phyloP scores from a whole-genome alignment of 2,113 vertebrate species.

The Falcunculus frontatus region DNA sequence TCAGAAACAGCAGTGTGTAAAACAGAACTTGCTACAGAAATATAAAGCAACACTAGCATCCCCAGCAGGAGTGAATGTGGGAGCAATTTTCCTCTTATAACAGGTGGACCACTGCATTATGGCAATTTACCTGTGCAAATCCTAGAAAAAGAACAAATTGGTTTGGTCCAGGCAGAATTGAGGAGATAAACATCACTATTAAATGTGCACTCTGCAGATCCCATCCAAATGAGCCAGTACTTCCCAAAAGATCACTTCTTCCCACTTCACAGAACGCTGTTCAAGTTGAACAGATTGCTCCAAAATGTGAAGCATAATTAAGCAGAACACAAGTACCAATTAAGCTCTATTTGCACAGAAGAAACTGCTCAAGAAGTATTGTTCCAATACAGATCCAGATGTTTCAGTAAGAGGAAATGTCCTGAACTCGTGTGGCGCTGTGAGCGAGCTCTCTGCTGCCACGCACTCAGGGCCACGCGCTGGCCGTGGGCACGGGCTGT shows the following conservation, averaged over 20 bases:
- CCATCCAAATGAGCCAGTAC: neutral
- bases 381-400: neutral
- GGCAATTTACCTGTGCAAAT: neutral
- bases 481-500: fast-evolving
- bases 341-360: neutral
- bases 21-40: neutral
- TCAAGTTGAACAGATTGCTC: neutral
- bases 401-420: neutral
- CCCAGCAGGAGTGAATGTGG: neutral
- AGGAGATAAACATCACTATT: neutral
- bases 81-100: neutral
- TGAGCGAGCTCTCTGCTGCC: neutral
- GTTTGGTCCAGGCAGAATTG: neutral
- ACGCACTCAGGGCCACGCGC: too few relatives aligned
- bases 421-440: fast-evolving
- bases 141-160: neutral
- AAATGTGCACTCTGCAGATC: neutral
- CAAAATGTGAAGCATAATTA: neutral
- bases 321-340: neutral
- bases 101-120: neutral
- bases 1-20: neutral
- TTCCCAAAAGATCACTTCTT: neutral
- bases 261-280: neutral
- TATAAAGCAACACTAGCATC: neutral
- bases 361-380: neutral